phyloP scores from a whole-genome alignment of 2,888 invertebrate genomes.

The Acronicta leporina region DNA sequence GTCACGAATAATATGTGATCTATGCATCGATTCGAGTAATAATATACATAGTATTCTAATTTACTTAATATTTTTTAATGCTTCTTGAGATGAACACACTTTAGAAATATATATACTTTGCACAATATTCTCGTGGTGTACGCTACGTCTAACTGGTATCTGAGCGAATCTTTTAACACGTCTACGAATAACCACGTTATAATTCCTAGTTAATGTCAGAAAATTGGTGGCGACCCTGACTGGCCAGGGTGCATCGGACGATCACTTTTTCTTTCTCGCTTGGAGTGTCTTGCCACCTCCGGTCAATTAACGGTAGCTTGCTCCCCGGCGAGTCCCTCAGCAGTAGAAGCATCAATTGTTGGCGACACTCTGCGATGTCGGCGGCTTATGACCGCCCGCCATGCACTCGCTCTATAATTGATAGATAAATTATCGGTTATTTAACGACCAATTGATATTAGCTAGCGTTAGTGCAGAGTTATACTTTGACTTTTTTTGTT shows the following conservation, averaged over 20 bases:
- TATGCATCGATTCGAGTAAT: not conserved
- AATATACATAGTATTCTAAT: not conserved
- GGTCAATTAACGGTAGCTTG: too few species aligned
- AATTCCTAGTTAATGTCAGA: too few species aligned
- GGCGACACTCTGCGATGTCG: not conserved
- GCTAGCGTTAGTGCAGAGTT: not conserved
- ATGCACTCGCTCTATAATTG: constrained; percentile 4
- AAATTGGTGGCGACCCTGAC: too few species aligned
- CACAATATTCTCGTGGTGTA: too few species aligned
- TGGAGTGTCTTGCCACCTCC: not conserved
- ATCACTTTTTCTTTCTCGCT: not conserved
- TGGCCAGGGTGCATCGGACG: too few species aligned
- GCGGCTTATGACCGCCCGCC: constrained; percentile 17
- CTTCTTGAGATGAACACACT: too few species aligned
- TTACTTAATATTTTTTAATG: not conserved
- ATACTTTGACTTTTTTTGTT: not conserved
- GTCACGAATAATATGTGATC: not conserved
- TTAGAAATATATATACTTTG: too few species aligned
- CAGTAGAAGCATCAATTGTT: not conserved
- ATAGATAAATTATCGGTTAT: constrained; percentile 13
- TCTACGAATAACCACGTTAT: too few species aligned
- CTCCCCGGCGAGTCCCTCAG: not conserved
- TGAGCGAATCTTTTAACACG: too few species aligned
- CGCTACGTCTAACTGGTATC: too few species aligned
- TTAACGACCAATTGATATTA: constrained; percentile 30